Evolutionary conservation across 2,797 vertebrate species (phyloP), one percentile per base, ranked within the genome.

Genomic region (Hypotaenidia philippensis): DNA sequence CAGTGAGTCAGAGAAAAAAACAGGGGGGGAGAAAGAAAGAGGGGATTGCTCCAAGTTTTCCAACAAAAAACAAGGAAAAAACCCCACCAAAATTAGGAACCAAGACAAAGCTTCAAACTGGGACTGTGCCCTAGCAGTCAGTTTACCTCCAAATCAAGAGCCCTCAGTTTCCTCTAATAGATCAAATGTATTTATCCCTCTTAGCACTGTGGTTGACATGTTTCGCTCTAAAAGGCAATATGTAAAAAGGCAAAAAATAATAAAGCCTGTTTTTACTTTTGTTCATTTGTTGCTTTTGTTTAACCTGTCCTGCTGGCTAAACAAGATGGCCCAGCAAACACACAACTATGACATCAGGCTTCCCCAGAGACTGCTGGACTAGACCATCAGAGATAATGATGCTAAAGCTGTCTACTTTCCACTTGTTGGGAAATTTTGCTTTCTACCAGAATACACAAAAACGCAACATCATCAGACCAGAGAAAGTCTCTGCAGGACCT

Each of bases 141-240:
- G 64, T 61, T 49, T 8, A 56, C 19, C 44, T 71, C 40, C 47
- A 50, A 70, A 90, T 10, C 20, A 31, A 59, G 17, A 71, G 18
- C 49, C 26, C 23, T 49, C 64, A 12, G 12, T 23, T 71, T 75
- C 61, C 60, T 74, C 21, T 13, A 11, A 45, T 0, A 83, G 41
- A 65, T 11, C 36, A 90, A 92, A 57, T 13, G 7, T 6, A 38
- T 44, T 53, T n/a, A 74, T 26, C 78, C 31, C 32, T 85, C 49
- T 49, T 7, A 50, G 44, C 34, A 45, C 13, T 23, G 5, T 1
- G 13, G 6, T 2, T 69, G n/a, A 71, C 6, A 60, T 0, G 0
- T 64, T 86, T 78, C n/a, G 71, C 11, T 52, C 60, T 50, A 68
- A 83, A 87, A 90, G 19, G 3, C 55, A 95, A 20, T 6, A 68